Evolutionary conservation across 2,797 vertebrate genomes (phyloP).

Genomic region (Myiotriccus ornatus): DNA sequence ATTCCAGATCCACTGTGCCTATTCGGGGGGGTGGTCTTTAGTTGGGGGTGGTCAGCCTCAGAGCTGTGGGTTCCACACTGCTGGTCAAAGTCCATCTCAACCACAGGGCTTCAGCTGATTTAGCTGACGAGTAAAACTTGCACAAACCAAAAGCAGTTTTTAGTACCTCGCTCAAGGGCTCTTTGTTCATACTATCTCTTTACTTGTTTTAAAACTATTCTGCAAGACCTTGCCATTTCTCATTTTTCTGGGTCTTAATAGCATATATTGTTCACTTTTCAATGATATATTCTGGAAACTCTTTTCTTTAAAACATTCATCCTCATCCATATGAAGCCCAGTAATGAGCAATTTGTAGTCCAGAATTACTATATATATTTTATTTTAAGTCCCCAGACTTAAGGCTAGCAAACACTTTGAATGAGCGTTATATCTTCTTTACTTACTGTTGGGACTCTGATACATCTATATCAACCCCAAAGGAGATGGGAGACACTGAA

Average conservation of each 20-base stretch:
- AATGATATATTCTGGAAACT: neutral
- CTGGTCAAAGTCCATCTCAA: neutral
- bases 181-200: neutral
- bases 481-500: neutral
- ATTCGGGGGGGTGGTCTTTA: neutral
- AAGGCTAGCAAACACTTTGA: neutral
- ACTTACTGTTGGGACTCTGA: neutral
- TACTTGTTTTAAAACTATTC: neutral
- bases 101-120: neutral
- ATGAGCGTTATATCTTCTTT: neutral
- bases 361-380: neutral
- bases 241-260: neutral
- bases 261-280: neutral
- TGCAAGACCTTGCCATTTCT: neutral
- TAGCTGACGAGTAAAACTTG: neutral
- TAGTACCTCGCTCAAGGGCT: neutral
- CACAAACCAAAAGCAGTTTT: neutral
- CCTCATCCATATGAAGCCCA: neutral
- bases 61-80: neutral
- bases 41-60: neutral
- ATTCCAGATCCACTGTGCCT: neutral
- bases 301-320: neutral
- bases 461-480: neutral
- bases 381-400: neutral
- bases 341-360: neutral